Evolutionary conservation across 1,140 invertebrate species (phyloP).

Genomic region (Macrocentrus cingulum): DNA sequence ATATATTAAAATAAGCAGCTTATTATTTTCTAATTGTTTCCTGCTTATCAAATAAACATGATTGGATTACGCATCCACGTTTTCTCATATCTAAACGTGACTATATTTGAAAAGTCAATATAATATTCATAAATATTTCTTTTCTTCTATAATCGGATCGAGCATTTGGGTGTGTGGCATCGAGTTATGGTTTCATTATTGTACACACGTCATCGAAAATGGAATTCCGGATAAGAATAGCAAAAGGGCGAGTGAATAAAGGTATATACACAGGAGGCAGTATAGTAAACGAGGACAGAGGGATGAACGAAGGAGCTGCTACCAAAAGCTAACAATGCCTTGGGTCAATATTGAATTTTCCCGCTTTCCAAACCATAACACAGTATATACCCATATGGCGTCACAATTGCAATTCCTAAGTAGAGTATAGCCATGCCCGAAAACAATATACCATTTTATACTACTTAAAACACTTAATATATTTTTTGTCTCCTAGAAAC

Average conservation of each 20-base stretch:
- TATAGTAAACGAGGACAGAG: neutral
- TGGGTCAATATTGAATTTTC: conserved; percentile 30
- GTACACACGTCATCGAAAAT: neutral
- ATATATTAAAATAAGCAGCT: no score
- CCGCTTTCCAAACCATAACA: conserved; percentile 25
- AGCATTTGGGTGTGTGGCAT: conserved; percentile 31
- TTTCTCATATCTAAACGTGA: no score
- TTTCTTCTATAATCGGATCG: conserved; percentile 32
- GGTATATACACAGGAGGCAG: neutral
- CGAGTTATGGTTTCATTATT: neutral
- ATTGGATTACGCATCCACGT: no score
- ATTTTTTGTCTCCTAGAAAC: no score
- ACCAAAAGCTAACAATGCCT: conserved; percentile 19
- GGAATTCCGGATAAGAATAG: neutral
- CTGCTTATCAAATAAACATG: no score
- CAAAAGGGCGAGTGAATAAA: neutral
- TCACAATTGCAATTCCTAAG: no score
- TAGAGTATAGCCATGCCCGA: no score
- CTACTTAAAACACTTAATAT: no score
- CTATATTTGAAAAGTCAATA: no score
- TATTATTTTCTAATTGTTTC: no score
- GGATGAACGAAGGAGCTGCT: neutral
- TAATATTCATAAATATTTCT: no score
- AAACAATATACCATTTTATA: no score
- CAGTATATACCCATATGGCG: conserved; percentile 21